phyloP scores from a whole-genome alignment of 2,888 invertebrate genomes.

The Drepanosiphum platanoidis region DNA sequence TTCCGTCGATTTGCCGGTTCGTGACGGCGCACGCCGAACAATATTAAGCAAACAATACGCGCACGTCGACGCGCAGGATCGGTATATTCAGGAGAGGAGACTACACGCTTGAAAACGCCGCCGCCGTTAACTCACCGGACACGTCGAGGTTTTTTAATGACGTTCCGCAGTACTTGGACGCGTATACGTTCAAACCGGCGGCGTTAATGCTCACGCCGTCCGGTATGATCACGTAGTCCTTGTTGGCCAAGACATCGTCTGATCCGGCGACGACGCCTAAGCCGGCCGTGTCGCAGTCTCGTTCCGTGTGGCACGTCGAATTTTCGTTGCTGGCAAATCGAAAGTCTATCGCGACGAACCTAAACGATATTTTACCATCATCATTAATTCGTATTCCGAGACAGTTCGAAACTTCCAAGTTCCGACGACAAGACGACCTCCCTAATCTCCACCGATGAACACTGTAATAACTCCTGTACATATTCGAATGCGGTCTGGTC shows the following conservation, averaged over 20 bases:
- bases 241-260: background rate
- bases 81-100: no score
- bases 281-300: background rate
- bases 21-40: no score
- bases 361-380: background rate
- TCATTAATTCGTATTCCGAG: no score
- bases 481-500: background rate
- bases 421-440: no score
- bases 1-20: no score
- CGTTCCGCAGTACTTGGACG: background rate
- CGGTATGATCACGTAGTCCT: slow-evolving; percentile 2
- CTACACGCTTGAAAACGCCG: background rate
- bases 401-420: no score
- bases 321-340: background rate
- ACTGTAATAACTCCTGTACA: no score
- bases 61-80: no score
- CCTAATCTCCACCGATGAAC: no score
- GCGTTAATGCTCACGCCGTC: background rate
- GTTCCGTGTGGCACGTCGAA: background rate
- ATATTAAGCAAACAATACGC: no score
- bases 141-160: background rate
- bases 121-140: background rate
- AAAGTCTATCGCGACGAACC: background rate
- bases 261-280: background rate
- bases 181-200: background rate